Percentiles rank a stretch among this genome's conserved stretches.
phyloP scores from a whole-genome alignment of 1,140 invertebrate species.

The Nylanderia fulva region DNA sequence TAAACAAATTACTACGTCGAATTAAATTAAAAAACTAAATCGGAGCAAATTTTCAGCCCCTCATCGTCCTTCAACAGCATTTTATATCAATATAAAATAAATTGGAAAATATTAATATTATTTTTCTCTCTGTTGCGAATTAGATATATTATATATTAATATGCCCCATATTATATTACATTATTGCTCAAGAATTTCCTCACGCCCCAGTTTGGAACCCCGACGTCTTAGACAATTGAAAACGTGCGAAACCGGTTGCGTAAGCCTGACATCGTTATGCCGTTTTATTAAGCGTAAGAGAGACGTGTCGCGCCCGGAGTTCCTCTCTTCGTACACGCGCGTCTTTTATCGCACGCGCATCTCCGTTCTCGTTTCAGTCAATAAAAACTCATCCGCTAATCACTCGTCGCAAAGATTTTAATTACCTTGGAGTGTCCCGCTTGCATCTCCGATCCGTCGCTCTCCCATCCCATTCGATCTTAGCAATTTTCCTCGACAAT shows the following conservation, averaged over 20 bases:
- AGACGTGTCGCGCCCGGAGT: conserved; percentile 9
- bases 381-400: conserved; percentile 27
- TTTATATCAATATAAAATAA: too few relatives aligned
- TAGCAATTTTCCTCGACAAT: not conserved
- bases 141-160: not conserved
- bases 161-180: not conserved
- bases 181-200: conserved; percentile 25
- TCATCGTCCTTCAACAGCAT: too few relatives aligned
- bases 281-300: conserved; percentile 37
- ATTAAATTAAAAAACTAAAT: too few relatives aligned
- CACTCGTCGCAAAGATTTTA: conserved; percentile 20
- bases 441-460: not conserved
- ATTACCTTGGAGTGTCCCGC: conserved; percentile 25
- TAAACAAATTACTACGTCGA: too few relatives aligned
- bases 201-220: conserved; percentile 34
- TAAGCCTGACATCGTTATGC: conserved; percentile 49
- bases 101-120: too few relatives aligned
- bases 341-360: not conserved
- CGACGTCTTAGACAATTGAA: conserved; percentile 47
- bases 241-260: conserved; percentile 45
- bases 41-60: too few relatives aligned
- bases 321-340: not conserved
- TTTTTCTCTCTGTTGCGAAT: not conserved
- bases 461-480: not conserved
- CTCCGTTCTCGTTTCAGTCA: conserved; percentile 23